Conservation (phyloP, 2,113 vertebrate species). For the Actenoides hombroni region DNA sequence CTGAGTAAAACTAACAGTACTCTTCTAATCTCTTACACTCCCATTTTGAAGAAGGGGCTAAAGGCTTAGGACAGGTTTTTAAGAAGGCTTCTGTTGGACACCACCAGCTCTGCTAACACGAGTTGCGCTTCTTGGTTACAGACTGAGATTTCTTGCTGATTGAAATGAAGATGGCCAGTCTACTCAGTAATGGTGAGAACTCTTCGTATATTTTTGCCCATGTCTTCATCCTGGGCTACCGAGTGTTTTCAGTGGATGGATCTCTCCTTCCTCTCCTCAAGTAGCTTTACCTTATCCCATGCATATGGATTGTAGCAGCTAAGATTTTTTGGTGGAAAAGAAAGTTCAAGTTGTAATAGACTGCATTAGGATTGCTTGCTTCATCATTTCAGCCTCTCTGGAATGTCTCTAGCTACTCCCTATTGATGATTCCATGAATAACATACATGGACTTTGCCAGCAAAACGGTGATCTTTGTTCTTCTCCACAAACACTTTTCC, state of each 20-base stretch:
- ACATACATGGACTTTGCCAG: not conserved
- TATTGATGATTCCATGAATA: not conserved
- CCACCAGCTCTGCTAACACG: not conserved
- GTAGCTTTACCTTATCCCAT: not conserved
- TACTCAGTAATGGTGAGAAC: conserved; percentile 63
- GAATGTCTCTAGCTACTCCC: not conserved
- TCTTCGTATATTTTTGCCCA: conserved; percentile 1
- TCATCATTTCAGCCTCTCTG: not conserved
- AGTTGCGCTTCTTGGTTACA: conserved; percentile 59
- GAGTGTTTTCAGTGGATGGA: not conserved
- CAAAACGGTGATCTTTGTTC: not conserved
- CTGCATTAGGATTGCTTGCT: not conserved
- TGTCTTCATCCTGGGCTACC: not conserved
- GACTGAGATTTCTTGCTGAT: conserved; percentile 59
- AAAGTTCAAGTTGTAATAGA: not conserved
- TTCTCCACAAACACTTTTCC: not conserved
- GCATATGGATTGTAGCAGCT: not conserved
- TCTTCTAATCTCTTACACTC: not conserved
- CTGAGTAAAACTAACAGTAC: not conserved
- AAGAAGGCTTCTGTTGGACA: not conserved
- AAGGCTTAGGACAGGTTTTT: not conserved
- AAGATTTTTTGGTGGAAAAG: not conserved
- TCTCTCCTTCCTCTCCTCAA: not conserved
- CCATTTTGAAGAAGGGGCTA: not conserved
- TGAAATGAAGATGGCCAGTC: conserved; percentile 60